These are phyloP conservation scores for Eustalomyia histrio DNA, from an alignment of 2,888 invertebrate species.

Conservation along the genomic window DNA sequence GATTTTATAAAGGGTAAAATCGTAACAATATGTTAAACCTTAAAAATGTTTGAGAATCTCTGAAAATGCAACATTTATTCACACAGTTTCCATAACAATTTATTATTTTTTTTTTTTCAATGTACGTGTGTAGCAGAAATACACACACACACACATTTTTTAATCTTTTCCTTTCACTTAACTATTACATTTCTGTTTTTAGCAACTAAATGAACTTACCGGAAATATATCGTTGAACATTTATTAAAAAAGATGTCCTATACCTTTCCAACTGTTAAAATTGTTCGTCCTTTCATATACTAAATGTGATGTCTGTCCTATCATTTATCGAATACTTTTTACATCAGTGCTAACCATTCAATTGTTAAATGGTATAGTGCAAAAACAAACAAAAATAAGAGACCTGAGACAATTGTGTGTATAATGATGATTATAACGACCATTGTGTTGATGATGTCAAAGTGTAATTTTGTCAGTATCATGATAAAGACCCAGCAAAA, in stretches of 20 bases:
- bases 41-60: too few relatives aligned
- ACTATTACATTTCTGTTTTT: constrained; percentile 29
- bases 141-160: not conserved
- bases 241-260: constrained; percentile 47
- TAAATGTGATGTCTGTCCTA: not conserved
- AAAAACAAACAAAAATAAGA: not conserved
- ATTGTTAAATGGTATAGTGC: constrained; percentile 26
- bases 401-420: constrained; percentile 25
- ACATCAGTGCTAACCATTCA: not conserved
- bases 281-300: constrained; percentile 17
- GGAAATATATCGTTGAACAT: constrained; percentile 52
- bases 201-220: constrained; percentile 48
- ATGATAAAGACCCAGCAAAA: not conserved
- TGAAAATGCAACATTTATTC: too few relatives aligned
- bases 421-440: constrained; percentile 45
- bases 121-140: not conserved
- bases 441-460: constrained; percentile 42
- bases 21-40: too few relatives aligned
- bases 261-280: constrained; percentile 29
- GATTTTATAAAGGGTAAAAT: too few relatives aligned
- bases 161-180: constrained; percentile 10
- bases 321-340: not conserved
- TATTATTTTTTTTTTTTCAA: not conserved
- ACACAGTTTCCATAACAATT: too few relatives aligned
- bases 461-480: constrained; percentile 3